Conservation (phyloP, 2,113 vertebrate genomes). For the Corynorhinus townsendii region DNA sequence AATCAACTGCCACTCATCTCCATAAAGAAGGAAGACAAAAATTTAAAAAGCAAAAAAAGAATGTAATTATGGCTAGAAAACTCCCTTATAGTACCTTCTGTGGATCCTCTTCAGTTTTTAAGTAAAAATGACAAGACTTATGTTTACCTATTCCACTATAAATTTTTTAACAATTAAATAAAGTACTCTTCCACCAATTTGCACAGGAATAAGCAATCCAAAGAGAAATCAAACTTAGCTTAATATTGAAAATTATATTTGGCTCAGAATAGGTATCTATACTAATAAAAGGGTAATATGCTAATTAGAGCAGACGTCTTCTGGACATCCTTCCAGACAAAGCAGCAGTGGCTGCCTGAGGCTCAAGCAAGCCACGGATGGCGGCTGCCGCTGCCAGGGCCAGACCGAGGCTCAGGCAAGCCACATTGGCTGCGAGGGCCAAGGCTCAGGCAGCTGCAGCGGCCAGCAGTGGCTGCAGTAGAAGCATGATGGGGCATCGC, state of each 20-base stretch:
- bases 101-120: background rate
- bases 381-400: too few species aligned
- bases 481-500: too few species aligned
- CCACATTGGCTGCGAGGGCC: too few species aligned
- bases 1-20: background rate
- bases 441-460: too few species aligned
- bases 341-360: too few species aligned
- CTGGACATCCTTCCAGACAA: too few species aligned
- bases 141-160: background rate
- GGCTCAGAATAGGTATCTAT: background rate
- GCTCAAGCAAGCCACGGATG: too few species aligned
- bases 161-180: background rate
- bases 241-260: background rate
- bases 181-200: background rate
- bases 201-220: background rate
- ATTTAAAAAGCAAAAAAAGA: background rate
- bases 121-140: background rate
- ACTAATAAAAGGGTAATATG: too few species aligned
- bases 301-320: too few species aligned
- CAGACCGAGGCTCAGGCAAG: too few species aligned
- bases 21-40: background rate
- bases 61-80: background rate
- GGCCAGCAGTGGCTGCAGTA: too few species aligned
- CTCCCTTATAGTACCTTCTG: background rate
- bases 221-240: background rate